Conservation (phyloP, 2,888 invertebrate species). For the Timema cristinae region DNA sequence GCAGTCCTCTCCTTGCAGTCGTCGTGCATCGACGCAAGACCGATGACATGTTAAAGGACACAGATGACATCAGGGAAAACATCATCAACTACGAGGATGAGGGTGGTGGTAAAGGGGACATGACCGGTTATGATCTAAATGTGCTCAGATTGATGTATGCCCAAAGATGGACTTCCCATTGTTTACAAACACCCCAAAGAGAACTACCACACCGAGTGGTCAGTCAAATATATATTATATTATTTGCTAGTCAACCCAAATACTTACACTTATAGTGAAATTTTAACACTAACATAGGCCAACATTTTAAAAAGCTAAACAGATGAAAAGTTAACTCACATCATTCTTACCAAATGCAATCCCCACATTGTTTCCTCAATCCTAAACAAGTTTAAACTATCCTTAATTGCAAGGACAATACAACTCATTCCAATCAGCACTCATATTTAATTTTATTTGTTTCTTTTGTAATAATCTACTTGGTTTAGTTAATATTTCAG, state of each 20-base stretch:
- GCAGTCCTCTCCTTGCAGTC: conserved; percentile 80
- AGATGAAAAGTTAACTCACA: no score
- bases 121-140: conserved; percentile 85
- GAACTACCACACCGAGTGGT: conserved; percentile 23
- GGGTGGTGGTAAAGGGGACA: conserved; percentile 96
- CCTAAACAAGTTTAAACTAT: no score
- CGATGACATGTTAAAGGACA: conserved; percentile 83
- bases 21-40: conserved; percentile 85
- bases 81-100: conserved; percentile 98
- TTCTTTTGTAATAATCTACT: no score
- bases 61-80: conserved; percentile 95
- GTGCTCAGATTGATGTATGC: conserved; percentile 67
- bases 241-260: conserved; percentile 9
- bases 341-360: no score
- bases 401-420: no score
- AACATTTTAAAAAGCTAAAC: no score
- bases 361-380: no score
- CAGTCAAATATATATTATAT: neutral
- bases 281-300: neutral
- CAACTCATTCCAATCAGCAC: no score
- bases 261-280: no score
- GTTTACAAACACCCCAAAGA: conserved; percentile 42
- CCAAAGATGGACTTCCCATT: conserved; percentile 39
- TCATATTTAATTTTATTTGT: no score
- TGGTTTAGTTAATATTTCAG: no score